phyloP scores from a whole-genome alignment of 2,797 vertebrate genomes.

The Chelon labrosus region DNA sequence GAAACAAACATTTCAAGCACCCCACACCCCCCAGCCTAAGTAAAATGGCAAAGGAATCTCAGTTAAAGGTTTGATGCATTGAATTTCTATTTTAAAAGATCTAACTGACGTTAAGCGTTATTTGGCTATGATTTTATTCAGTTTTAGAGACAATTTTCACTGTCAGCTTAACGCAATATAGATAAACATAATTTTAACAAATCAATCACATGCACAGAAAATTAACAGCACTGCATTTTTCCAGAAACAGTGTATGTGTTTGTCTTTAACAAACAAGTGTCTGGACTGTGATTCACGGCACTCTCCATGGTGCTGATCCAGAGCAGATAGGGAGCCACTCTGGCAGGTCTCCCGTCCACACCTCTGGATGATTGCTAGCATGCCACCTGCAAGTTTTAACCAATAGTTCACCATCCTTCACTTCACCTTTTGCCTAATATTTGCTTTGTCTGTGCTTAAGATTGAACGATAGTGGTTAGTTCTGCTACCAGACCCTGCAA shows the following conservation, averaged over 20 bases:
- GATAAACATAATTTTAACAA: background rate
- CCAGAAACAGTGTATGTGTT: background rate
- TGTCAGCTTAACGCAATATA: background rate
- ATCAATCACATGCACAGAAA: background rate
- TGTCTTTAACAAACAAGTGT: background rate
- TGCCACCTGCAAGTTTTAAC: background rate
- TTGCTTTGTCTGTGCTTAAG: background rate
- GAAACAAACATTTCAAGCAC: too few relatives aligned
- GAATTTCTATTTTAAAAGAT: too few relatives aligned
- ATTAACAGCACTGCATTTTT: background rate
- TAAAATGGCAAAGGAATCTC: too few relatives aligned
- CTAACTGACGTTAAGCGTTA: too few relatives aligned
- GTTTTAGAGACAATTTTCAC: too few relatives aligned
- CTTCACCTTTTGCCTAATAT: background rate
- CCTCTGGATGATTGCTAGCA: background rate
- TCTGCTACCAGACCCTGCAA: background rate
- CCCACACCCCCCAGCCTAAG: too few relatives aligned
- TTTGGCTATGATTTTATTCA: too few relatives aligned
- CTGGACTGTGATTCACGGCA: background rate
- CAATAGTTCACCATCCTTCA: background rate
- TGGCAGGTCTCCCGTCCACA: background rate
- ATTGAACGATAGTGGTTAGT: background rate
- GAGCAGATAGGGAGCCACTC: background rate
- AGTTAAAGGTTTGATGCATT: too few relatives aligned
- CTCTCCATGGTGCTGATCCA: background rate